Base-by-base conservation (phyloP, 2,888 invertebrate genomes). In the Halictus quadricinctus region DNA sequence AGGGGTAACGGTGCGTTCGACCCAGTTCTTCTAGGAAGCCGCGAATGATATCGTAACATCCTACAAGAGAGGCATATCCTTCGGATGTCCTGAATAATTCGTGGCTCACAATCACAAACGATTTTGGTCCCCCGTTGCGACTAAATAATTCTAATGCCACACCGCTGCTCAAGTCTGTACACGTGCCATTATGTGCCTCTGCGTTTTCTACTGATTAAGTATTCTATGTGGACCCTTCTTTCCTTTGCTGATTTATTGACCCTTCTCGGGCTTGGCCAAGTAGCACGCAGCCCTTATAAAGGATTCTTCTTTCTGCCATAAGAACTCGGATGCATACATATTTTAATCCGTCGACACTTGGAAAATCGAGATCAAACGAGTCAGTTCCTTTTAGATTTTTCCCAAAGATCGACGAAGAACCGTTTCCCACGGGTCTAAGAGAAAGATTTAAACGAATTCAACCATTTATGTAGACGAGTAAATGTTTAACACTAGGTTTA, bases 141-240 rank as follows among this genome's bases (percentile, higher is more conserved):
- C 86, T 86, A 90, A 90, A 80, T 75, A 85, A 89, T 88, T 90
- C 88, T 90, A 90, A 89, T 84, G 88, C 72, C 80, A 69, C 80
- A 58, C 46, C 78, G 82, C 86, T 75, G 79, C 81, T 80, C 80
- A 82, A 80, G 73, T 69, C 60, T 15, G 66, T 64, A 75, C 72
- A 89, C 87, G 90, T 89, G 81, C 86, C 74, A 88, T 84, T 88
- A 88, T 86, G 88, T 66, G 81, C n/a, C 3, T 25, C 58, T 72
- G 60, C 43, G 80, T 85, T 89, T 89, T 89, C 87, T 87, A 89
- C 85, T 85, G 82, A 86, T 90, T 88, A 88, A 72, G 90, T 81
- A 90, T 90, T 90, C 90, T 72, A 10, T 80, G 70, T 82, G 86
- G 64, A 58, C 60, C 81, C 78, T 75, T 77, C 85, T 77, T 79